phyloP scores from a whole-genome alignment of 1,140 invertebrate genomes.

The Aethina tumida region DNA sequence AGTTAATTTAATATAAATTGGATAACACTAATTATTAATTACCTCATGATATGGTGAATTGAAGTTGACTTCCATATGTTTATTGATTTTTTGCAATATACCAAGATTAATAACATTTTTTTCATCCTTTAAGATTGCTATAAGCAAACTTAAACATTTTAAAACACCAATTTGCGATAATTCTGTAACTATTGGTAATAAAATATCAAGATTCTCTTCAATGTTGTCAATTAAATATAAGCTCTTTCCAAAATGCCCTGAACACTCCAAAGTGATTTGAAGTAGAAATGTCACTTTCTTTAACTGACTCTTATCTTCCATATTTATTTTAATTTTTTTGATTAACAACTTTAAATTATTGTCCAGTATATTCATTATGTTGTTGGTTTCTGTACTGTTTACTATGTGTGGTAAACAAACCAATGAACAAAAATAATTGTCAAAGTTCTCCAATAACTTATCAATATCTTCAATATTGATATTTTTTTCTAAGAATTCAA shows the following conservation, averaged over 20 bases:
- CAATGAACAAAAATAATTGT: constrained; percentile 42
- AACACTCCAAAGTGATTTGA: constrained; percentile 44
- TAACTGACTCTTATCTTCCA: constrained; percentile 13
- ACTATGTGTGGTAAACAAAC: constrained; percentile 52
- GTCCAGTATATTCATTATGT: constrained; percentile 26
- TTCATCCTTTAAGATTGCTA: constrained; percentile 34
- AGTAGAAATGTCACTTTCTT: constrained; percentile 41
- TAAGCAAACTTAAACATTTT: constrained; percentile 40
- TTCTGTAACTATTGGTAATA: constrained; percentile 16
- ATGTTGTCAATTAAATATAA: constrained; percentile 21
- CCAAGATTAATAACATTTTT: constrained; percentile 37
- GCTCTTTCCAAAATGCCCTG: constrained; percentile 42
- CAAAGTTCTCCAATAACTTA: constrained; percentile 12
- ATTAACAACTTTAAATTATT: constrained; percentile 24
- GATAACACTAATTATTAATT: constrained; percentile 23
- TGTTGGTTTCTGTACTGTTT: constrained; percentile 7
- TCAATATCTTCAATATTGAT: constrained; percentile 31
- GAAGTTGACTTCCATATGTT: constrained; percentile 44
- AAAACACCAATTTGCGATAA: constrained; percentile 15
- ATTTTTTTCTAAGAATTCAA: constrained; percentile 32
- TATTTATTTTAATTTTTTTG: constrained; percentile 9
- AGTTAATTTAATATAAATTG: constrained; percentile 7
- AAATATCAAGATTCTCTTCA: constrained; percentile 12
- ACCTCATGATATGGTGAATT: constrained; percentile 54
- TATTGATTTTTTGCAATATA: constrained; percentile 42